Percentiles rank a stretch among this genome's conserved stretches.
Conservation (phyloP, 2,888 invertebrate species). For the Escarpia spicata region DNA sequence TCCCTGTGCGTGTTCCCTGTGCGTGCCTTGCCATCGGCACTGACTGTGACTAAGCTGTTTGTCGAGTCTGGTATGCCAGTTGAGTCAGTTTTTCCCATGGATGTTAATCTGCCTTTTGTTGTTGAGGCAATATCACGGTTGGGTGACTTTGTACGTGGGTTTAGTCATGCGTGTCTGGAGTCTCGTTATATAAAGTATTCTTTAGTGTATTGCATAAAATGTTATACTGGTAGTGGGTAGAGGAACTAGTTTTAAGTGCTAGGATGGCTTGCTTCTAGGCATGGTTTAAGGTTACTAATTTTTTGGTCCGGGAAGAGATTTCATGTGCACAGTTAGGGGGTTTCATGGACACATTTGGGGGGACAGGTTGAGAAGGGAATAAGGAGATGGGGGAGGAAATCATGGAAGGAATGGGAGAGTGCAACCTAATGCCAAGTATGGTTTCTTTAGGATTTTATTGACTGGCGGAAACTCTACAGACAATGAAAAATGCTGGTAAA, state of each 20-base stretch:
- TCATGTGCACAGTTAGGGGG: too few relatives aligned
- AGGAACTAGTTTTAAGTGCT: background rate
- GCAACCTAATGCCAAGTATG: background rate
- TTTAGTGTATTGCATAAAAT: background rate
- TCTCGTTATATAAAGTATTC: background rate
- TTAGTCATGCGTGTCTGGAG: background rate
- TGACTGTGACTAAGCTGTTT: background rate
- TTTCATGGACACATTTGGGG: background rate
- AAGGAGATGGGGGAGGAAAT: background rate
- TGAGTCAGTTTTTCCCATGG: background rate
- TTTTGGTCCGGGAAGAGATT: background rate
- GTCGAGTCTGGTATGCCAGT: background rate
- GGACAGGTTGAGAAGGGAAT: background rate
- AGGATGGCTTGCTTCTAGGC: background rate
- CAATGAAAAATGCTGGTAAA: too few relatives aligned
- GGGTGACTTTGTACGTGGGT: background rate
- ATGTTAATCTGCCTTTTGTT: background rate
- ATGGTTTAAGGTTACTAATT: background rate
- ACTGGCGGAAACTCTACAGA: too few relatives aligned
- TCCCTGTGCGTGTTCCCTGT: background rate
- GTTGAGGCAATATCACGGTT: background rate
- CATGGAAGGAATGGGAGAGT: background rate
- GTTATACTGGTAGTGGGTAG: background rate
- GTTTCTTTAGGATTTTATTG: too few relatives aligned
- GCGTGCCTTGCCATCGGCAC: background rate